These are phyloP conservation scores for Emydura subglobosa DNA, from an alignment of 2,113 vertebrate genomes.

Conservation along the genomic window DNA sequence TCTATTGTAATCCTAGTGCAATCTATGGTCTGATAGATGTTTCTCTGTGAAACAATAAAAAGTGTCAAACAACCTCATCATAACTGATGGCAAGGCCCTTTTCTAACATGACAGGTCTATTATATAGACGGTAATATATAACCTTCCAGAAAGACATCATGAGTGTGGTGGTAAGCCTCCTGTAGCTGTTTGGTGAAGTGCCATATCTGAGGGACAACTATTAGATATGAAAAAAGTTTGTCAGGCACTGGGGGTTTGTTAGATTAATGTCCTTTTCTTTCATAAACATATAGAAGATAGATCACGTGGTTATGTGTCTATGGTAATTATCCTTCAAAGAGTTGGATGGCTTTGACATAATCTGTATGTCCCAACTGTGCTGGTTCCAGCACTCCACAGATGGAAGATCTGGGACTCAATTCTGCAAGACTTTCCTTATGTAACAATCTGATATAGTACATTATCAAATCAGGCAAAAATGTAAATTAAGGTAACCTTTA, in stretches of 20 bases:
- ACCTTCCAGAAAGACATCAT: accelerated
- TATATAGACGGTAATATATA: not conserved
- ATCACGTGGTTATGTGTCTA: constrained; percentile 68
- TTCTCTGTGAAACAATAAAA: not conserved
- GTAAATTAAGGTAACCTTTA: constrained; percentile 38
- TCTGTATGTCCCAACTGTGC: constrained; percentile 57
- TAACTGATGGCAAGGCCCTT: not conserved
- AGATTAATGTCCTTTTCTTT: constrained; percentile 69
- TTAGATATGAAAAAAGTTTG: constrained; percentile 33
- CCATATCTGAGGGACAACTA: not conserved
- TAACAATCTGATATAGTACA: constrained; percentile 34
- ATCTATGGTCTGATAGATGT: not conserved
- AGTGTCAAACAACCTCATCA: not conserved
- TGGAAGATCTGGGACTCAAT: constrained; percentile 53
- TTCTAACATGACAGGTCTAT: not conserved
- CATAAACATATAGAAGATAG: constrained; percentile 50
- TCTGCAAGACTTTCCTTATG: constrained; percentile 48
- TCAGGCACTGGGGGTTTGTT: constrained; percentile 63
- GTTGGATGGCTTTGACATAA: constrained; percentile 68
- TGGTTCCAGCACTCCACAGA: constrained; percentile 53
- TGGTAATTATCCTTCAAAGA: constrained; percentile 73
- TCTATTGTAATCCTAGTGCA: not conserved
- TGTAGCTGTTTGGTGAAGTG: constrained; percentile 51
- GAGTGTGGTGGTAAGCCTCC: not conserved
- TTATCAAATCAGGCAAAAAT: constrained; percentile 52